phyloP scores from a whole-genome alignment of 2,888 invertebrate genomes.

The Andrena camellia region DNA sequence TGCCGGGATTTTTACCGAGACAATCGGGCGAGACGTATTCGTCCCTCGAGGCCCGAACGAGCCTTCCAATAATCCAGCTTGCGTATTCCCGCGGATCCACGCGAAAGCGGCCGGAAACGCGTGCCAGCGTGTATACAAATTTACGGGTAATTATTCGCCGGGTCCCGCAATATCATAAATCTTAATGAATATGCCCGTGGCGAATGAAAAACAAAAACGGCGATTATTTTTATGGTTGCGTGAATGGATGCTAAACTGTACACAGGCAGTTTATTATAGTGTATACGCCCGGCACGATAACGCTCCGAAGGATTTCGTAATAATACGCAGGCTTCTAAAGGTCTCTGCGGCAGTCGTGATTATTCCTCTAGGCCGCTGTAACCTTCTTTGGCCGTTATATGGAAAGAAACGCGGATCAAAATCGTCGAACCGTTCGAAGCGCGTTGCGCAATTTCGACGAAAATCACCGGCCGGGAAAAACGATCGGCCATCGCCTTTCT shows the following conservation, averaged over 20 bases:
- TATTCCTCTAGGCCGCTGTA: conserved; percentile 13
- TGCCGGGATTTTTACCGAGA: neutral
- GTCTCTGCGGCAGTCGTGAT: conserved; percentile 16
- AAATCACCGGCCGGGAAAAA: conserved; percentile 8
- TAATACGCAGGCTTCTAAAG: conserved; percentile 23
- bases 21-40: neutral
- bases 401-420: neutral
- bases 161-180: conserved; percentile 69
- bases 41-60: neutral
- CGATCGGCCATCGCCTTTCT: conserved; percentile 11
- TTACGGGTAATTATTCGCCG: conserved; percentile 70
- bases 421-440: neutral
- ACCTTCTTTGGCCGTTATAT: neutral
- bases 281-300: conserved; percentile 31
- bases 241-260: conserved; percentile 50
- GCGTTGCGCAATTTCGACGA: neutral
- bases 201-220: conserved; percentile 52
- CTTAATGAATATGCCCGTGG: conserved; percentile 64
- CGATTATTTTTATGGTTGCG: conserved; percentile 63
- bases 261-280: conserved; percentile 23
- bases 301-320: conserved; percentile 32
- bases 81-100: conserved; percentile 4
- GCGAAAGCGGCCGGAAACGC: conserved; percentile 35
- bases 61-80: conserved; percentile 16
- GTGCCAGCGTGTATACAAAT: conserved; percentile 41